These are phyloP conservation scores for Bettongia penicillata DNA, from an alignment of 2,113 vertebrate species.

Conservation along the genomic window DNA sequence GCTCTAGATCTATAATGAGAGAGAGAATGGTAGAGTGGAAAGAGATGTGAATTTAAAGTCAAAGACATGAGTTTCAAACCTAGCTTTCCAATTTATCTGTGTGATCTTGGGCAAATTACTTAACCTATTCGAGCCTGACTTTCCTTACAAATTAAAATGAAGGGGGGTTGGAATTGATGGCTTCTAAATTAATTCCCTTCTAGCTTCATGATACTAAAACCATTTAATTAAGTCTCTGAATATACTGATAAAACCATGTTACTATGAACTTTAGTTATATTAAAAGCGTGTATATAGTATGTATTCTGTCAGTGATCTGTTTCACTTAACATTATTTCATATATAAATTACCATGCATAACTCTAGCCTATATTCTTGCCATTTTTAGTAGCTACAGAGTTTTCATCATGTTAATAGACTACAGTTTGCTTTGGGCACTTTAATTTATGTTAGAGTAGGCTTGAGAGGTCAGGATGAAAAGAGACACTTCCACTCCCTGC, in stretches of 20 bases:
- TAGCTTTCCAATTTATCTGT: neutral
- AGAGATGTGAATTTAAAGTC: neutral
- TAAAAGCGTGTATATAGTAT: neutral
- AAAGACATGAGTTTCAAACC: neutral
- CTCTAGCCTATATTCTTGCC: neutral
- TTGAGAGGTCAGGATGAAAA: neutral
- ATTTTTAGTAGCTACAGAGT: neutral
- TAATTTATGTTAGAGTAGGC: neutral
- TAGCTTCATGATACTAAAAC: neutral
- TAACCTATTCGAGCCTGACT: rapidly evolving
- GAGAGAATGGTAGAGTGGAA: neutral
- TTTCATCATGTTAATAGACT: neutral
- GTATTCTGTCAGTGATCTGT: neutral
- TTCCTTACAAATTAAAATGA: neutral
- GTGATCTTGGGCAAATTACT: neutral
- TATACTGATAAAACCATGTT: neutral
- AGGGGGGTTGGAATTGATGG: neutral
- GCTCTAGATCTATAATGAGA: neutral
- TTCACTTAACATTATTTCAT: neutral
- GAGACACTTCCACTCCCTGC: neutral
- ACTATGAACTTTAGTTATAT: neutral
- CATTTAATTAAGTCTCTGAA: neutral
- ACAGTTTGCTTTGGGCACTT: neutral
- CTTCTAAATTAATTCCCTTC: neutral
- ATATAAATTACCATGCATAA: neutral